phyloP scores from a whole-genome alignment of 2,888 invertebrate genomes.

The Parnassius mnemosyne region DNA sequence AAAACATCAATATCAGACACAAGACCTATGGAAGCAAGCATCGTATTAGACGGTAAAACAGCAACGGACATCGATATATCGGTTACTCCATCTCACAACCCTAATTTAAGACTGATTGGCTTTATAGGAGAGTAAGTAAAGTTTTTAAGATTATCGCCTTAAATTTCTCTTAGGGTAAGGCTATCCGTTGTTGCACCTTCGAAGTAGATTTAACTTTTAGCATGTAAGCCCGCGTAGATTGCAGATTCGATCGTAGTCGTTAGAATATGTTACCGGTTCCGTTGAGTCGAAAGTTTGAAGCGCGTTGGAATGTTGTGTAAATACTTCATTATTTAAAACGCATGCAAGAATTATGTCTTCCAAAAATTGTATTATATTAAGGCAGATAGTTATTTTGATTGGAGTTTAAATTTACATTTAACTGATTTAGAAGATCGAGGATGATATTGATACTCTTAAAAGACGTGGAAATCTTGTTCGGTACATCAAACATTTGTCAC shows the following conservation, averaged over 20 bases:
- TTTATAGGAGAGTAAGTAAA: constrained; percentile 7
- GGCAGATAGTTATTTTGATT: constrained; percentile 16
- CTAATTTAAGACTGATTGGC: constrained; percentile 10
- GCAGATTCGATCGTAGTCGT: neutral
- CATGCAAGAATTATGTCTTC: constrained; percentile 22
- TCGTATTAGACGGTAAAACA: neutral
- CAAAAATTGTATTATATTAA: constrained; percentile 15
- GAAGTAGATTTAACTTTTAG: constrained; percentile 1
- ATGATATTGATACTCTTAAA: neutral
- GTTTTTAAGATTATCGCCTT: constrained; percentile 8
- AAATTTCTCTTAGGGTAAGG: constrained; percentile 5
- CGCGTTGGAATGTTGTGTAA: constrained; percentile 12
- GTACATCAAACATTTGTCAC: neutral
- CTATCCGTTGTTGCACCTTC: neutral
- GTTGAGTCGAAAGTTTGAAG: constrained; percentile 1
- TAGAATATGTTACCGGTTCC: constrained; percentile 3
- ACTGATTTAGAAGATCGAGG: neutral
- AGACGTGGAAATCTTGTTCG: neutral
- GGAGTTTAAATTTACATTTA: constrained; percentile 6
- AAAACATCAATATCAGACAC: constrained; percentile 6
- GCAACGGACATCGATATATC: neutral
- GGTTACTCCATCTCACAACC: constrained; percentile 1
- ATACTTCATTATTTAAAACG: constrained; percentile 10
- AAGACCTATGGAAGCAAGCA: neutral
- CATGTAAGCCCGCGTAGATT: neutral